Evolutionary conservation across 2,888 invertebrate genomes (phyloP).

Genomic region (Drosophila mayaguana): DNA sequence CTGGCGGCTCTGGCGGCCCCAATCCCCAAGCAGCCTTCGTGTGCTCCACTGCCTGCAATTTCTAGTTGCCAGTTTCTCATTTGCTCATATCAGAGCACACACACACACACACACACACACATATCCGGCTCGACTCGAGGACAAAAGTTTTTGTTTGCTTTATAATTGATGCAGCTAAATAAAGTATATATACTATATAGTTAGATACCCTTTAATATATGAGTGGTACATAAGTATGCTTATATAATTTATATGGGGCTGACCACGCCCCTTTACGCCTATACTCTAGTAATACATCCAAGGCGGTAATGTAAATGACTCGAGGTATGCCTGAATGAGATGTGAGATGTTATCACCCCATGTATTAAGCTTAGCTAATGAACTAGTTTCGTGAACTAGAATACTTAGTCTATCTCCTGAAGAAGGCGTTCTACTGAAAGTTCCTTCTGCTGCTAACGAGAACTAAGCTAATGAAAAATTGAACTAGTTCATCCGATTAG

Average conservation of each 20-base stretch:
- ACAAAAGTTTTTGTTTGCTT: background rate
- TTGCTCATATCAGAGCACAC: conserved; percentile 26
- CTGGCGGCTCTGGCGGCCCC: background rate
- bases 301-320: too few relatives aligned
- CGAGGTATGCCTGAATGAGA: too few relatives aligned
- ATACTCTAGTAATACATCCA: too few relatives aligned
- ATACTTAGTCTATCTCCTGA: background rate
- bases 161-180: conserved; percentile 1
- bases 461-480: too few relatives aligned
- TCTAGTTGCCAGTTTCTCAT: conserved; percentile 42
- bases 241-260: background rate
- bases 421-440: background rate
- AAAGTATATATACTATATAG: background rate
- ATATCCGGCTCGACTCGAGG: background rate
- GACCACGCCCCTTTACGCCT: background rate
- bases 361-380: background rate
- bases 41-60: conserved; percentile 18
- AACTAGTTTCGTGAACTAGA: background rate
- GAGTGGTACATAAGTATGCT: too few relatives aligned
- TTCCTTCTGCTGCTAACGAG: background rate
- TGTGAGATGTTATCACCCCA: background rate
- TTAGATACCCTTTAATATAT: too few relatives aligned
- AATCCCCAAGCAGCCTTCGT: background rate
- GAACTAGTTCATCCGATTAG: too few relatives aligned
- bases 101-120: background rate